Conservation (phyloP, 30 jellyfish, hydroid and myxozoan genomes). For the Pelagia noctiluca region DNA sequence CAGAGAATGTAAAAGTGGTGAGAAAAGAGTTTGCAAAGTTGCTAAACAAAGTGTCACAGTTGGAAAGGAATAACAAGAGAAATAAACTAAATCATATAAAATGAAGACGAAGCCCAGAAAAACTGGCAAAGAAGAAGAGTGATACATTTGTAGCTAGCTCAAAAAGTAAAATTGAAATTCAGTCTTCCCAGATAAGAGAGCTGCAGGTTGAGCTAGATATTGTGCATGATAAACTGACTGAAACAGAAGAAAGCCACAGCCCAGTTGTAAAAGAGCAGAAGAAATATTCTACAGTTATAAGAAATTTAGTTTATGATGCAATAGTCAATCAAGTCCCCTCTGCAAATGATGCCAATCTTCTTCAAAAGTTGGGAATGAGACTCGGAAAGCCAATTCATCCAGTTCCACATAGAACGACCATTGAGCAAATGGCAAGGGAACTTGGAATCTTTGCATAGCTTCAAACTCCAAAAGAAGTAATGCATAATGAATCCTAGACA, state of each 20-base stretch:
- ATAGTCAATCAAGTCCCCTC: too few relatives aligned
- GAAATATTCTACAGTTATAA: too few relatives aligned
- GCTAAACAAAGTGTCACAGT: background rate
- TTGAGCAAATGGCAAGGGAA: too few relatives aligned
- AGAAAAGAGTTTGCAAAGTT: background rate
- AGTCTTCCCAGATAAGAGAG: background rate
- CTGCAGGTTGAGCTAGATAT: background rate
- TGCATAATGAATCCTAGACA: too few relatives aligned
- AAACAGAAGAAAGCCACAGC: background rate
- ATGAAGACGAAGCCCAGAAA: slow-evolving; percentile 5
- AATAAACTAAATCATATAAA: slow-evolving; percentile 1
- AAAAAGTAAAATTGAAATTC: background rate
- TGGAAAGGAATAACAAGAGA: slow-evolving; percentile 15
- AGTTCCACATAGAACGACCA: too few relatives aligned
- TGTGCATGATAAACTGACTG: background rate
- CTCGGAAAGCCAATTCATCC: too few relatives aligned
- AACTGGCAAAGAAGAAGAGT: background rate
- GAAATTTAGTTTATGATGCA: too few relatives aligned
- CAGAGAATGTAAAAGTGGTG: background rate
- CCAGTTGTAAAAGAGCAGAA: too few relatives aligned
- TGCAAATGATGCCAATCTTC: too few relatives aligned
- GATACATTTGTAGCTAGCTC: background rate
- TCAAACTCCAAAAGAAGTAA: too few relatives aligned
- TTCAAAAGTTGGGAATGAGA: too few relatives aligned
- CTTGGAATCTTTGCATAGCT: too few relatives aligned